A percentile compares a stretch with the other conserved stretches of the same genome.
Conservation (phyloP, 1,140 invertebrate species). For the Lasaia peninsularis region DNA sequence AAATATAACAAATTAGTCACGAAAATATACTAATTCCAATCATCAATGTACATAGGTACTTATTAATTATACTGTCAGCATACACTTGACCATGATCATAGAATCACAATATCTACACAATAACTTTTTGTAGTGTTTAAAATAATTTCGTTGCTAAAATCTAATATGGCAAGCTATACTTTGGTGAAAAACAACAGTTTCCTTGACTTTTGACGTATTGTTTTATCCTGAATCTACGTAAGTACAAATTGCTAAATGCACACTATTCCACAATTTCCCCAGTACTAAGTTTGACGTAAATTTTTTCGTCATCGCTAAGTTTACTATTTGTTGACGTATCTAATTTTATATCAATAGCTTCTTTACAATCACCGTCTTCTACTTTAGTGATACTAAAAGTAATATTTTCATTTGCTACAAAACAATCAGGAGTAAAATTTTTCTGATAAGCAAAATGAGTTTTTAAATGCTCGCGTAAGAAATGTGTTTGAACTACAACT, state of each 20-base stretch:
- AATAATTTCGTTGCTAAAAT: constrained; percentile 26
- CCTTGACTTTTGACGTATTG: neutral
- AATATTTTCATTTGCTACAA: constrained; percentile 57
- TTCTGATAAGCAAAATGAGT: constrained; percentile 84
- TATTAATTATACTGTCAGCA: too few relatives aligned
- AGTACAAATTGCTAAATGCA: constrained; percentile 33
- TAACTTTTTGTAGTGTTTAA: too few relatives aligned
- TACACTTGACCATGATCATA: too few relatives aligned
- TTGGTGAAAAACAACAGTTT: constrained; percentile 62
- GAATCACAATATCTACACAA: too few relatives aligned
- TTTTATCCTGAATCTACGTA: neutral
- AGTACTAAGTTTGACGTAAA: constrained; percentile 63
- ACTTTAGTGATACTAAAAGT: constrained; percentile 57
- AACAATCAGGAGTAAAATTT: constrained; percentile 78
- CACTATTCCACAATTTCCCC: constrained; percentile 45
- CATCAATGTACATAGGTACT: too few relatives aligned
- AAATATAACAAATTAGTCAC: too few relatives aligned
- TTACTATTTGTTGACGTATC: constrained; percentile 39
- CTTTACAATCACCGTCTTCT: constrained; percentile 41
- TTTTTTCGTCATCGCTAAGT: constrained; percentile 49
- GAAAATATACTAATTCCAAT: too few relatives aligned
- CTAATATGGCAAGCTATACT: constrained; percentile 74
- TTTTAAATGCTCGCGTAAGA: constrained; percentile 88
- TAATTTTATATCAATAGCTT: constrained; percentile 56
- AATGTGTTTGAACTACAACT: constrained; percentile 86